Conservation (phyloP, 2,113 vertebrate genomes). For the Coptodon bakossiorum region DNA sequence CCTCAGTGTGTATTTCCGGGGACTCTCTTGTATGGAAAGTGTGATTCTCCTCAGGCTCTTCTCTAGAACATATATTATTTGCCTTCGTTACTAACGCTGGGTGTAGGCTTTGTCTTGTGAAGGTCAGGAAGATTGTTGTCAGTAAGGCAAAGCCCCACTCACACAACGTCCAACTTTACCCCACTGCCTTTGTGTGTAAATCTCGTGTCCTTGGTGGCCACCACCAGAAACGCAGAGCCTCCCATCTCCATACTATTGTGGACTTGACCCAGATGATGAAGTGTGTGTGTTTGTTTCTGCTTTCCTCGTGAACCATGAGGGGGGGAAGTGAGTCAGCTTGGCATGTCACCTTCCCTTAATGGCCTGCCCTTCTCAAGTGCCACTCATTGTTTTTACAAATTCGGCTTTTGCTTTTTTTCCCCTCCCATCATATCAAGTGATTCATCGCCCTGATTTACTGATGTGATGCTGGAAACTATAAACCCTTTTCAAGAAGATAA, state of each 20-base stretch:
- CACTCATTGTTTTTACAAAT: constrained; percentile 3
- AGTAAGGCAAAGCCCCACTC: background rate
- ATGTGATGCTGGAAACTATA: background rate
- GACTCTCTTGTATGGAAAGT: background rate
- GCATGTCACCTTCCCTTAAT: constrained; percentile 48
- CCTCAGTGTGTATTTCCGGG: constrained; percentile 25
- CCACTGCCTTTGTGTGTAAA: constrained; percentile 19
- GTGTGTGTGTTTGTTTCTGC: constrained; percentile 28
- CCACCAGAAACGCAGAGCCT: constrained; percentile 19
- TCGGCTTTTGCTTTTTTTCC: background rate
- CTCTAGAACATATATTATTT: background rate
- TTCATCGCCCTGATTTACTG: background rate
- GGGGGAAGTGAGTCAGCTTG: constrained; percentile 28
- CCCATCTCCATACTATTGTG: constrained; percentile 16
- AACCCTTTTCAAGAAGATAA: background rate
- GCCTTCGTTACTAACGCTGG: background rate
- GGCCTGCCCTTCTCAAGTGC: constrained; percentile 29
- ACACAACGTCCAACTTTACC: constrained; percentile 42
- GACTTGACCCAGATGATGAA: constrained; percentile 55
- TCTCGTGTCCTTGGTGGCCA: constrained; percentile 34
- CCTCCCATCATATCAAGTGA: background rate
- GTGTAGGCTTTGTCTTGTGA: background rate
- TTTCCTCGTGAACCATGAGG: background rate
- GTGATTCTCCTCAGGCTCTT: background rate
- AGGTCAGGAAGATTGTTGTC: constrained; percentile 5